phyloP scores from a whole-genome alignment of 2,888 invertebrate species.

The Metopia argyrocephala region DNA sequence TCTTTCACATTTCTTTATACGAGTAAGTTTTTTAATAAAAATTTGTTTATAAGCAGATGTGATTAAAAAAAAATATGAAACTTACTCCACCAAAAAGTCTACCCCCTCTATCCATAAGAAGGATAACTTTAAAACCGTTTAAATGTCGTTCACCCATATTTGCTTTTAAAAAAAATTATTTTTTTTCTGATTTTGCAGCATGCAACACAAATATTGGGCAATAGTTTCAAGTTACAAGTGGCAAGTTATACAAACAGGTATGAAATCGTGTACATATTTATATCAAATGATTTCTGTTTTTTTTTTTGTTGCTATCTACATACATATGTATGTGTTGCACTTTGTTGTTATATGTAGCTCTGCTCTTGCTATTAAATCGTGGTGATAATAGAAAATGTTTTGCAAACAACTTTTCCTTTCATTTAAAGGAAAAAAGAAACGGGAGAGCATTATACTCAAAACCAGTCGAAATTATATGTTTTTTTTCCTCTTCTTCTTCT shows the following conservation, averaged over 20 bases:
- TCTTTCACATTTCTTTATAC: background rate
- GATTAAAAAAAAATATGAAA: constrained; percentile 3
- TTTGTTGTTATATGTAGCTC: too few relatives aligned
- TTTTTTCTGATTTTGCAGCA: constrained; percentile 35
- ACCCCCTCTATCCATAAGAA: constrained; percentile 2
- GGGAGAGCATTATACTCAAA: constrained; percentile 52
- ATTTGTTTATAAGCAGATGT: background rate
- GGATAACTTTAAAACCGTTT: constrained; percentile 24
- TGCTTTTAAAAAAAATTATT: background rate
- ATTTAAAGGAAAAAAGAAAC: constrained; percentile 19
- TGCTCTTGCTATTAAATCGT: constrained; percentile 45
- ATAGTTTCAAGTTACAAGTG: constrained; percentile 59
- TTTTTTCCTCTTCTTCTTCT: constrained; percentile 15
- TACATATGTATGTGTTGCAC: constrained; percentile 37
- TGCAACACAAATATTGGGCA: constrained; percentile 61
- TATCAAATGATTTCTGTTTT: constrained; percentile 1
- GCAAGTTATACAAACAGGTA: constrained; percentile 49
- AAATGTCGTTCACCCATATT: constrained; percentile 63
- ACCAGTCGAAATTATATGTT: constrained; percentile 49
- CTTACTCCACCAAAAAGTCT: background rate
- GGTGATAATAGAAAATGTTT: constrained; percentile 61
- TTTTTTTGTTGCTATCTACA: constrained; percentile 25
- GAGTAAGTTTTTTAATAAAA: constrained; percentile 28
- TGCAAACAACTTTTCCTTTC: constrained; percentile 64
- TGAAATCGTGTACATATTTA: constrained; percentile 18